Evolutionary conservation across 2,888 invertebrate species (phyloP), one percentile per base, ranked within the genome.

Genomic region (Epistrophe eligans): DNA sequence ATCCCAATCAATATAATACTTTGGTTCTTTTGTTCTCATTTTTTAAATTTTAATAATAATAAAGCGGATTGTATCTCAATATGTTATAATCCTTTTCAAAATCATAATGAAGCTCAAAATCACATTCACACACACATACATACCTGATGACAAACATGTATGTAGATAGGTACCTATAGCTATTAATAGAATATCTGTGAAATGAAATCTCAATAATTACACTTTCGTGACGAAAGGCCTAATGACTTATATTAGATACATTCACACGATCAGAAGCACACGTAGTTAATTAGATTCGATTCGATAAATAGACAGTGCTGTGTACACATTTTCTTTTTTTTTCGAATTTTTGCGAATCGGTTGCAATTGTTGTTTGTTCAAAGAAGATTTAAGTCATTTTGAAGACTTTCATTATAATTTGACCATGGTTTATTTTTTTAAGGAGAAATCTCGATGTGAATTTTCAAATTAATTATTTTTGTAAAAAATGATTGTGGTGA

Each of bases 201-300:
- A n/a, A 28, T 70, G 28, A 58, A 76, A 84, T 84, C 79, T 74
- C 55, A 70, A 55, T 70, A 43, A 70, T 64, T 58, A 58, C 55
- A 73, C 60, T 62, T 45, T 40, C 67, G 64, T 73, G 55, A 74
- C 43, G 70, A 60, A 57, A 60, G 40, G 62, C 60, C 67, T 70
- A 66, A 71, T 76, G 76, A 71, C 32, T 52, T 38, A 52, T 50
- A 71, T 60, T 64, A 84, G 67, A 71, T 40, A 71, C 70, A 43
- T 43, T 35, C 11, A 60, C 57, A 77, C 50, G 40, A 35, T 9
- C 35, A 35, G 35, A 6, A 38, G 28, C 55, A 55, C 24, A 40
- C 28, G 8, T 17, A 64, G 70, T 76, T 84, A 80, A 84, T 80
- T 71, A 84, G 67, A 55, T 66, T 60, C 43, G 24, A 19, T 71